Evolutionary conservation across 2,797 vertebrate genomes (phyloP).

Genomic region (Vireo griseus): DNA sequence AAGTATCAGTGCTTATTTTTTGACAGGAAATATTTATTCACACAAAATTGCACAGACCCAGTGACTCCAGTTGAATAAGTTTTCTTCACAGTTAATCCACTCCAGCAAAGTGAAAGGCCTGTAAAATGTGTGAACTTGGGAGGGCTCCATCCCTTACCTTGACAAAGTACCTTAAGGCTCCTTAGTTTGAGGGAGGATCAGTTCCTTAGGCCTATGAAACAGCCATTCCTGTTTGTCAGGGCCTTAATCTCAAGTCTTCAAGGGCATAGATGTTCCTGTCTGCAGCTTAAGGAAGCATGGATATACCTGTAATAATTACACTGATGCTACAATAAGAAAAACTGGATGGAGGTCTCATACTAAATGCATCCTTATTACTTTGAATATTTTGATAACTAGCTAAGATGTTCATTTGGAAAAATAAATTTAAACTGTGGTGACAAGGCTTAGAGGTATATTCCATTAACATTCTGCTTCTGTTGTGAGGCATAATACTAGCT

Average conservation of each 20-base stretch:
- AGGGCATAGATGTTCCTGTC: not conserved
- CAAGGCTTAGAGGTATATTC: not conserved
- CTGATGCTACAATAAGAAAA: not conserved
- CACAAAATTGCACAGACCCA: not conserved
- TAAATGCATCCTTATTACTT: not conserved
- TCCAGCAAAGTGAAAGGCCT: not conserved
- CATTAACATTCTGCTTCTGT: not conserved
- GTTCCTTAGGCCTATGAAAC: not conserved
- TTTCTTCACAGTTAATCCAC: not conserved
- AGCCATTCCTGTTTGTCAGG: not conserved
- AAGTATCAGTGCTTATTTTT: not conserved
- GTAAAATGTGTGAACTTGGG: not conserved
- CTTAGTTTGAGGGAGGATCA: not conserved
- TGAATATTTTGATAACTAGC: not conserved
- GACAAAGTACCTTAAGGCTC: not conserved
- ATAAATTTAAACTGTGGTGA: not conserved
- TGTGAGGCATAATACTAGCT: not conserved
- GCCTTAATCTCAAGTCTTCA: not conserved
- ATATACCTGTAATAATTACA: not conserved
- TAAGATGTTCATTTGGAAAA: not conserved
- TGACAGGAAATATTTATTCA: not conserved
- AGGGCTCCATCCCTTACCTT: not conserved
- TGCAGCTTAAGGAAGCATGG: accelerated
- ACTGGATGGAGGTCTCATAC: not conserved
- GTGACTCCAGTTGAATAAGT: not conserved